These are phyloP conservation scores for Conus betulinus DNA, from an alignment of 1,140 invertebrate genomes.

Conservation along the genomic window DNA sequence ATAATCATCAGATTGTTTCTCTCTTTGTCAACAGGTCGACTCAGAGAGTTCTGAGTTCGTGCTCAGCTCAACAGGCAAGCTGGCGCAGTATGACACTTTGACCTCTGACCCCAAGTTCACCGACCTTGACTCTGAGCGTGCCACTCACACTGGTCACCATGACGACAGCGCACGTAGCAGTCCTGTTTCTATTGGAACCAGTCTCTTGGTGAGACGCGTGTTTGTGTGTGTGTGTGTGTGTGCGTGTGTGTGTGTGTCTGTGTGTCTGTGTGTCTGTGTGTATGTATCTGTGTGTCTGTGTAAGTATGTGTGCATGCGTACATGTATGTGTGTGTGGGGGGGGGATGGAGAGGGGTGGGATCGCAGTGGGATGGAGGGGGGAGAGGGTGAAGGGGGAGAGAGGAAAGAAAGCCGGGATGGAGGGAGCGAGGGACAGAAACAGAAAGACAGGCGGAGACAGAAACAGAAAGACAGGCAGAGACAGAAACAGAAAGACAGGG, in stretches of 20 bases:
- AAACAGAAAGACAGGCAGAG: no score
- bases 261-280: background rate
- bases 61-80: conserved; percentile 81
- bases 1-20: background rate
- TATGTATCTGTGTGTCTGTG: no score
- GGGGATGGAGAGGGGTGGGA: no score
- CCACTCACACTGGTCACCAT: conserved; percentile 57
- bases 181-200: conserved; percentile 58
- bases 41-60: conserved; percentile 81
- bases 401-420: no score
- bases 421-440: no score
- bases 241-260: background rate
- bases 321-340: no score
- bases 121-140: conserved; percentile 60
- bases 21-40: conserved; percentile 75
- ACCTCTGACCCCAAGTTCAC: conserved; percentile 78
- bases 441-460: no score
- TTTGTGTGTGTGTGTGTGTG: background rate
- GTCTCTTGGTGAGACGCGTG: conserved; percentile 32
- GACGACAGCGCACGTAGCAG: conserved; percentile 63
- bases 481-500: no score
- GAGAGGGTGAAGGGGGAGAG: no score
- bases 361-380: no score
- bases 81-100: conserved; percentile 83
- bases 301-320: no score